Evolutionary conservation across 1,140 invertebrate genomes (phyloP).

Genomic region (Drosophila rufa): DNA sequence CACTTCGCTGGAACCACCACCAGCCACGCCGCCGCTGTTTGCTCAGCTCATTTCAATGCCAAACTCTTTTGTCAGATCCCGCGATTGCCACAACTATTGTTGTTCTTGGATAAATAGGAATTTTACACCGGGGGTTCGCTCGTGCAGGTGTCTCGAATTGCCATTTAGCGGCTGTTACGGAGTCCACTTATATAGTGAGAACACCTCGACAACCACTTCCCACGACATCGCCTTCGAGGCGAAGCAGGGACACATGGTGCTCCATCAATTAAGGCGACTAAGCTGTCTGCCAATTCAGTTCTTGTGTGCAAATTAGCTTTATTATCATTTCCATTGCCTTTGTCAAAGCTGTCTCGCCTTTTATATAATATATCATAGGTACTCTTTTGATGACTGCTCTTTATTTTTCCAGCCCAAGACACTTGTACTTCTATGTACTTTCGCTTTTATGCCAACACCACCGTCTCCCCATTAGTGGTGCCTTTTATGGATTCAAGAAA

Average conservation of each 20-base stretch:
- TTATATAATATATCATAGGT: constrained; percentile 1
- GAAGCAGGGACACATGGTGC: constrained; percentile 11
- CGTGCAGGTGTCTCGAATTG: constrained; percentile 66
- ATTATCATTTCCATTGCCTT: constrained; percentile 39
- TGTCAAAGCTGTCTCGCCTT: constrained; percentile 27
- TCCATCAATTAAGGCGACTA: constrained; percentile 49
- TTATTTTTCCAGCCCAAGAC: constrained; percentile 23
- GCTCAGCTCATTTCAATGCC: constrained; percentile 49
- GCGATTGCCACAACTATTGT: constrained; percentile 45
- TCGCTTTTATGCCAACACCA: constrained; percentile 8
- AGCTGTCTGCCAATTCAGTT: constrained; percentile 35
- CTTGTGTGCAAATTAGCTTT: constrained; percentile 52
- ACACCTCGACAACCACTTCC: constrained; percentile 46
- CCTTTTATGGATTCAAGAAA: neutral
- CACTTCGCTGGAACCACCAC: constrained; percentile 9
- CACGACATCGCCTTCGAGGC: constrained; percentile 23
- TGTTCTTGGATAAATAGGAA: constrained; percentile 44
- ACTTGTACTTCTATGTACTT: constrained; percentile 29
- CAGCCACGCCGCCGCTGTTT: constrained; percentile 9
- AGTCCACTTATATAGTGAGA: constrained; percentile 22
- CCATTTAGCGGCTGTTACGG: constrained; percentile 46
- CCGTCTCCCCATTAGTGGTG: neutral
- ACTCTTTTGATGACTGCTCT: constrained; percentile 14
- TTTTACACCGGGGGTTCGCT: constrained; percentile 10
- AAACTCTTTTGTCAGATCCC: constrained; percentile 44